Evolutionary conservation across 2,888 invertebrate genomes (phyloP).

Genomic region (Agrochola macilenta): DNA sequence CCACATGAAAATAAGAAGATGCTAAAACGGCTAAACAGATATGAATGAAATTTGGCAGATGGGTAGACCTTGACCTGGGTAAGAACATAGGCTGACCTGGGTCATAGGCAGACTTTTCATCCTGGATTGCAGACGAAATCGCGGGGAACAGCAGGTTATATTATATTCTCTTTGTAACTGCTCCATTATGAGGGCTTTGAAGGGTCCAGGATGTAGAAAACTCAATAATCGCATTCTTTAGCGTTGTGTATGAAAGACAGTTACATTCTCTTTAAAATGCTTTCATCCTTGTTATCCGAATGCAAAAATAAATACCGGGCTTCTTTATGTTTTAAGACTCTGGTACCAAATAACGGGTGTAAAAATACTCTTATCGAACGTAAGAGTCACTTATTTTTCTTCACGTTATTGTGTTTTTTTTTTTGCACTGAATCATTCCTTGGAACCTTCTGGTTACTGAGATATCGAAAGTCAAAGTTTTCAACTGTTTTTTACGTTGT

Average conservation of each 20-base stretch:
- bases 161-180: not conserved
- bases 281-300: too few species aligned
- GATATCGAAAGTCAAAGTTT: not conserved
- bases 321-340: not conserved
- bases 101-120: too few species aligned
- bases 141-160: not conserved
- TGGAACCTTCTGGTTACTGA: too few species aligned
- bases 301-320: too few species aligned
- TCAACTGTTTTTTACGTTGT: not conserved
- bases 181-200: not conserved
- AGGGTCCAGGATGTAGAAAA: not conserved
- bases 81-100: too few species aligned
- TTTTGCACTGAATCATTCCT: not conserved
- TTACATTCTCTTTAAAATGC: not conserved
- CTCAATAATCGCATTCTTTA: not conserved
- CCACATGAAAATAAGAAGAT: too few species aligned
- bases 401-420: not conserved
- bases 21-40: too few species aligned
- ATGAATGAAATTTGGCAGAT: too few species aligned
- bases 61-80: too few species aligned
- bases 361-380: not conserved
- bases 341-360: not conserved
- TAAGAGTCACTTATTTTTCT: not conserved
- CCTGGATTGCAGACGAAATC: too few species aligned
- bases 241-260: not conserved